Percentiles rank a stretch among this genome's conserved stretches.
phyloP scores from a whole-genome alignment of 2,888 invertebrate genomes.

The Helicoverpa assulta region DNA sequence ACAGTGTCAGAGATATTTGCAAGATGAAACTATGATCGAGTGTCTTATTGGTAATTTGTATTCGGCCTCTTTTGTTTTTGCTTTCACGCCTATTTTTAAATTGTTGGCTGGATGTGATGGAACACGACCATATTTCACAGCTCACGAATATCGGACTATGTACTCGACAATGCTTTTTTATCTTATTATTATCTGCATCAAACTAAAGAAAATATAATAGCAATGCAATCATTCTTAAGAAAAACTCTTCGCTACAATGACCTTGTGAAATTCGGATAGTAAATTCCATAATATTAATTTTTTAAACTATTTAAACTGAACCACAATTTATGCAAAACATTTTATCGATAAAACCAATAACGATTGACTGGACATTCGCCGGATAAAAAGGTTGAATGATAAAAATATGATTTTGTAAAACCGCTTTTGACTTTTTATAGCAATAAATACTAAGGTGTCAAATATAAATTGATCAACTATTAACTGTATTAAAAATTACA shows the following conservation, averaged over 20 bases:
- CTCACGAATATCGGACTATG: not conserved
- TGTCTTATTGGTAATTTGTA: slow-evolving; percentile 54
- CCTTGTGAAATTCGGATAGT: too few relatives aligned
- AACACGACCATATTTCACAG: slow-evolving; percentile 31
- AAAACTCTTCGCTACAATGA: too few relatives aligned
- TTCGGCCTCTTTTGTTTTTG: slow-evolving; percentile 39
- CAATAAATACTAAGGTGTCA: too few relatives aligned
- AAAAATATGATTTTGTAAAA: too few relatives aligned
- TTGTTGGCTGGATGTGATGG: slow-evolving; percentile 36
- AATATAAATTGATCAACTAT: too few relatives aligned
- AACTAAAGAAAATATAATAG: too few relatives aligned
- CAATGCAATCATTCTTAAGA: too few relatives aligned
- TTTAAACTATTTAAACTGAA: slow-evolving; percentile 2
- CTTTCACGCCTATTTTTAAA: slow-evolving; percentile 33
- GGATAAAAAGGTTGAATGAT: slow-evolving; percentile 7
- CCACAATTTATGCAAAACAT: slow-evolving; percentile 26
- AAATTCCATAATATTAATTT: too few relatives aligned
- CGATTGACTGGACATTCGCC: slow-evolving; percentile 20
- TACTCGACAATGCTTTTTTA: too few relatives aligned
- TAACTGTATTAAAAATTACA: too few relatives aligned
- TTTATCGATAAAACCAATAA: slow-evolving; percentile 34
- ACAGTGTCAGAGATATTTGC: slow-evolving; percentile 47
- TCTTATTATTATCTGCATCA: too few relatives aligned
- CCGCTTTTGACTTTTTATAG: too few relatives aligned
- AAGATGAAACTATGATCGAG: slow-evolving; percentile 45